Evolutionary conservation across 2,113 vertebrate genomes (phyloP).

Genomic region (Cinclus cinclus): DNA sequence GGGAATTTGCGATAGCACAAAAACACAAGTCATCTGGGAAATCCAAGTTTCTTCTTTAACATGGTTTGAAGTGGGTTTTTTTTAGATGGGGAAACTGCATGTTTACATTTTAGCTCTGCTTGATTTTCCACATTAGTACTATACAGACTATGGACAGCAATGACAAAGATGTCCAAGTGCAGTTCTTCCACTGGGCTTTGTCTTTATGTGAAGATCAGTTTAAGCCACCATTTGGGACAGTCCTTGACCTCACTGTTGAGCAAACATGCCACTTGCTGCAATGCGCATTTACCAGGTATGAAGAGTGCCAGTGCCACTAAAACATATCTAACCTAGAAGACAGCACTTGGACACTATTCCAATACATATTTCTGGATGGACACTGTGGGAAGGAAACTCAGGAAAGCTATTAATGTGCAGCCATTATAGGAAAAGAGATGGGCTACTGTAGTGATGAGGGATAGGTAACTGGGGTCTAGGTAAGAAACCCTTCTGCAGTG

Average conservation of each 20-base stretch:
- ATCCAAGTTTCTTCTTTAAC: not conserved
- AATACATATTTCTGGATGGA: not conserved
- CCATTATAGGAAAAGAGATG: not conserved
- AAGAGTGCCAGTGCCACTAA: not conserved
- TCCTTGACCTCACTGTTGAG: not conserved
- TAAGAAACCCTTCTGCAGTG: not conserved
- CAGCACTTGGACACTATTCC: not conserved
- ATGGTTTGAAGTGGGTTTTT: not conserved
- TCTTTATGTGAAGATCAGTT: not conserved
- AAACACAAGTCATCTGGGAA: not conserved
- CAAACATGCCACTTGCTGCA: not conserved
- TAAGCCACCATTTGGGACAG: not conserved
- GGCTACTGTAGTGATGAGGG: not conserved
- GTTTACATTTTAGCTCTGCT: not conserved
- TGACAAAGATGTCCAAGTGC: not conserved
- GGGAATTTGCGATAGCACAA: not conserved
- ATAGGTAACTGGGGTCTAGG: not conserved
- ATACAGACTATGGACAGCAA: not conserved
- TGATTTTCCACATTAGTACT: not conserved
- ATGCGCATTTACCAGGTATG: accelerated
- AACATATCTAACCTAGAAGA: not conserved
- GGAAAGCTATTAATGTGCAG: not conserved
- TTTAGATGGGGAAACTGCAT: not conserved
- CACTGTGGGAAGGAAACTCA: not conserved
- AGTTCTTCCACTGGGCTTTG: not conserved